These are phyloP conservation scores for Sorex maritimensis DNA, from an alignment of 2,797 vertebrate genomes.

Conservation along the genomic window DNA sequence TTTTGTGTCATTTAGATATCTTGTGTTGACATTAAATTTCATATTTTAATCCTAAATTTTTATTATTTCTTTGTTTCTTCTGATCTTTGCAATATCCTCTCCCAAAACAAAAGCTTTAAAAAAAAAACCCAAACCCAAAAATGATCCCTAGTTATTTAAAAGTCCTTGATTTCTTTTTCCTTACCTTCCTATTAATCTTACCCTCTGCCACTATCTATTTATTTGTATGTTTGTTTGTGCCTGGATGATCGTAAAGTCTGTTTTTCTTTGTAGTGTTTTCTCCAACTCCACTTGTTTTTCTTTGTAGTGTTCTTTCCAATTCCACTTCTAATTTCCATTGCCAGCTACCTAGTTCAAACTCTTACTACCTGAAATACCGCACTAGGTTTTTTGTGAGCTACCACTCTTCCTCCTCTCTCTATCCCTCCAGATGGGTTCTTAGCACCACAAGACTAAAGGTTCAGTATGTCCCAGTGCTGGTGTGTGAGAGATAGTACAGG, in stretches of 20 bases:
- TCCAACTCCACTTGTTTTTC: neutral
- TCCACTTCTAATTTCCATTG: constrained; percentile 34
- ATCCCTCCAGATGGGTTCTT: neutral
- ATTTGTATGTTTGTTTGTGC: neutral
- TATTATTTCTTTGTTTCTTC: constrained; percentile 44
- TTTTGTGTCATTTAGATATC: constrained; percentile 22
- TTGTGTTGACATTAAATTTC: constrained; percentile 20
- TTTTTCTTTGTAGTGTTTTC: constrained; percentile 16
- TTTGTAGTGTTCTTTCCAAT: neutral
- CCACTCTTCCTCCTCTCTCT: neutral
- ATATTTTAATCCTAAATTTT: constrained; percentile 59
- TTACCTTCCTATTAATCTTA: neutral
- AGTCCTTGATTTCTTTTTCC: neutral
- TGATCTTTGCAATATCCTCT: neutral
- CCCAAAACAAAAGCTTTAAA: neutral
- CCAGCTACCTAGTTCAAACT: constrained; percentile 11
- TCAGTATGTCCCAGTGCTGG: neutral
- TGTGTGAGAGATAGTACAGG: neutral
- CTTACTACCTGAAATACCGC: neutral
- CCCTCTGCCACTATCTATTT: neutral
- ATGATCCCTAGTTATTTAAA: neutral
- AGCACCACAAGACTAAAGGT: constrained; percentile 9
- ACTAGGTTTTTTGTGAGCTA: neutral
- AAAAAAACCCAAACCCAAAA: neutral
- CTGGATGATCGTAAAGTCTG: neutral